Base-by-base conservation (phyloP, 2,888 invertebrate genomes). In the Notocelia uddmanniana region DNA sequence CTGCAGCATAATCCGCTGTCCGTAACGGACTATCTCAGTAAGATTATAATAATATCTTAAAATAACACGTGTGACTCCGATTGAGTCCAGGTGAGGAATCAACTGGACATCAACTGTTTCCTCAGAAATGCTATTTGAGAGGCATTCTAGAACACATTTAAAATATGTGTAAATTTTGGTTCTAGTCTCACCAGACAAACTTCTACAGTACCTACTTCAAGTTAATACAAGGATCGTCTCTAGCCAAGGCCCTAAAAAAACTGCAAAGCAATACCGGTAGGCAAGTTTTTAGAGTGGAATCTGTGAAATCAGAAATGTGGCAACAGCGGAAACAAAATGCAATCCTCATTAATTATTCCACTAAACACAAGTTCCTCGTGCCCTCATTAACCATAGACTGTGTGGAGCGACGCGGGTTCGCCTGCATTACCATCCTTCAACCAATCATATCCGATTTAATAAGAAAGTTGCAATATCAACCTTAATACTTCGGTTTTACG, bases 331-430 rank as follows among this genome's bases (percentile, higher is more conserved):
- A 64, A 54, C 52, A 21, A 54, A 31, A 37, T 54, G 64, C 52
- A 64, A 23, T 37, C 54, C 37, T 64, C 52, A 37, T 57, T 64
- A 63, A 52, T 34, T 54, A 63, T 55, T 63, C 48, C 62, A 57
- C 34, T 34, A 57, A 55, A 34, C 62, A n/a, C 45, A 3, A 59
- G 54, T 45, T 62, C 69, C 54, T 62, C 54, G 54, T 62, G 62
- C 18, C 69, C 69, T 62, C 69, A 62, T 69, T 69, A 57, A 13
- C 63, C 48, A 26, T 41, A 23, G 34, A 19, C 55, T 50, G 57
- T 57, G 41, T 69, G 23, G 55, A 63, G 48, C 63, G 48, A 45
- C 54, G n/a, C 54, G 54, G 45, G 15, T 48, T 34, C 59, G 23
- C 59, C 52, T 21, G 59, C 34, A 37, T n/a, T 26, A 64, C 34